phyloP scores from a whole-genome alignment of 2,797 vertebrate genomes.

The Xiphophorus birchmanni region DNA sequence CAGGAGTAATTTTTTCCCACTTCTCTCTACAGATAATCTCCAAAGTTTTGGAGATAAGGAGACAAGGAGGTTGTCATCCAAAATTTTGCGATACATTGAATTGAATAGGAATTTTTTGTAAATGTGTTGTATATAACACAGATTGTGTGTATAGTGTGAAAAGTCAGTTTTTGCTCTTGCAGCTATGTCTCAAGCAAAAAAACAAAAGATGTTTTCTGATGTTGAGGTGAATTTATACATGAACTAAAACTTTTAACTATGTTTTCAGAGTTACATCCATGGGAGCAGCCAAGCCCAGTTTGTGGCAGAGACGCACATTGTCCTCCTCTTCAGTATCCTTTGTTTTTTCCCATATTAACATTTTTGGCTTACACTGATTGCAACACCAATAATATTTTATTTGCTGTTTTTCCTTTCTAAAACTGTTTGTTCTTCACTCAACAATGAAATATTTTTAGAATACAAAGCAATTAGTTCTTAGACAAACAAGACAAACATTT shows the following conservation, averaged over 20 bases:
- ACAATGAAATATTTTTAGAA: background rate
- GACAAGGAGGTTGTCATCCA: too few relatives aligned
- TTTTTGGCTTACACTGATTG: background rate
- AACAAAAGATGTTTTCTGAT: background rate
- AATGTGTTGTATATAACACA: background rate
- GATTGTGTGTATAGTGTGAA: background rate
- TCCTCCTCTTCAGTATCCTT: conserved; percentile 98
- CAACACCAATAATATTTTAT: background rate
- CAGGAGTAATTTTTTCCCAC: too few relatives aligned
- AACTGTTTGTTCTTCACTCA: background rate
- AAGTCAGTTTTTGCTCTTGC: background rate
- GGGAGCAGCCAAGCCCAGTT: conserved; percentile 98
- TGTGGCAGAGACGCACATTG: conserved; percentile 96
- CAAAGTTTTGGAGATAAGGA: too few relatives aligned
- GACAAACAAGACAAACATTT: background rate
- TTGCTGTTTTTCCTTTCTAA: background rate
- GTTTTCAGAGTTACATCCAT: conserved; percentile 93
- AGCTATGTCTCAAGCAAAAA: background rate
- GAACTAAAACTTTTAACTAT: conserved; percentile 2
- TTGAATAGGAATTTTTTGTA: background rate
- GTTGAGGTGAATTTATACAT: background rate
- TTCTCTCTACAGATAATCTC: too few relatives aligned
- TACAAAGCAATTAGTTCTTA: background rate
- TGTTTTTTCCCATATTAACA: background rate
- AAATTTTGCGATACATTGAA: too few relatives aligned